These are phyloP conservation scores for Tachysurus vachellii DNA, from an alignment of 2,113 vertebrate genomes.

Conservation along the genomic window DNA sequence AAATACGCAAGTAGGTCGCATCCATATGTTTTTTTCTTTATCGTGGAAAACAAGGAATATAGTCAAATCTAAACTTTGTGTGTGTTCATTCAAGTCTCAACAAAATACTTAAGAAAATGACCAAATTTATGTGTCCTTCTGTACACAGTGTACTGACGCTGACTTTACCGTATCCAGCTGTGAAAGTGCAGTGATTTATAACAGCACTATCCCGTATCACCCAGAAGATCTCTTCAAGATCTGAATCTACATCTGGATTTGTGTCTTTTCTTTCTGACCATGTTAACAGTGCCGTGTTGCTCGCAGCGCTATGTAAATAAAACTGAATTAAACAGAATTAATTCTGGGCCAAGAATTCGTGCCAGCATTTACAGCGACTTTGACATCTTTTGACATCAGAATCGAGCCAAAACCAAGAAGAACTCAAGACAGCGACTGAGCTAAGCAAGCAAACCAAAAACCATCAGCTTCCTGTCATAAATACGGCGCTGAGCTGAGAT, in stretches of 20 bases:
- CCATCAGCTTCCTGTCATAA: conserved; percentile 35
- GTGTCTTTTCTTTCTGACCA: not conserved
- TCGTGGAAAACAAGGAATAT: too few relatives aligned
- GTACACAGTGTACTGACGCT: not conserved
- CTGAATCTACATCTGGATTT: not conserved
- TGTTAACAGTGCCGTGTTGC: not conserved
- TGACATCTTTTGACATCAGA: not conserved
- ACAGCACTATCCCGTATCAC: not conserved
- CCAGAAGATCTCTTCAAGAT: not conserved
- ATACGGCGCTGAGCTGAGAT: conserved; percentile 40
- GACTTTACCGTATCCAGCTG: not conserved
- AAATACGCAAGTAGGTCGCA: too few relatives aligned
- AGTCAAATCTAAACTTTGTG: too few relatives aligned
- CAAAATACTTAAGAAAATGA: too few relatives aligned
- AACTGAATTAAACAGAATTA: not conserved
- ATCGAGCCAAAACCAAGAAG: conserved; percentile 16
- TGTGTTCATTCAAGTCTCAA: too few relatives aligned
- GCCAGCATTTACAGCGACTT: conserved; percentile 1
- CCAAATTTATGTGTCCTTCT: too few relatives aligned
- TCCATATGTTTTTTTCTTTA: too few relatives aligned
- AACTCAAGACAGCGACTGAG: not conserved
- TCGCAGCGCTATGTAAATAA: not conserved
- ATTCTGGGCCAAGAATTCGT: conserved; percentile 9
- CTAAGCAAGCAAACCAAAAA: not conserved
- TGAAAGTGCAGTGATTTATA: not conserved